Evolutionary conservation across 2,113 vertebrate genomes (phyloP).

Genomic region (Herpailurus yagouaroundi): DNA sequence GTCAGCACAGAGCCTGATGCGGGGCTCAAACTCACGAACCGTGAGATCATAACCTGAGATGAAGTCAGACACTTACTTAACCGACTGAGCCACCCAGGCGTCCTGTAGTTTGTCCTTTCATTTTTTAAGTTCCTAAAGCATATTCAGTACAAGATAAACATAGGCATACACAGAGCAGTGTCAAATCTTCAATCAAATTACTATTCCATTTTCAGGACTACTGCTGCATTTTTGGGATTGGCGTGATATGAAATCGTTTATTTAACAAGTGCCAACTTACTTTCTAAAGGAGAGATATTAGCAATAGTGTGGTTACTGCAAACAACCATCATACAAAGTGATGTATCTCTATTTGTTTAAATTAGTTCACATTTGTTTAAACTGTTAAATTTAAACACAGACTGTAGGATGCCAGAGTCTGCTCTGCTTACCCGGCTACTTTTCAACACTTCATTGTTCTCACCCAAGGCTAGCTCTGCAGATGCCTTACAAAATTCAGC

Average conservation of each 20-base stretch:
- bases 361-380: neutral
- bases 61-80: too few relatives aligned
- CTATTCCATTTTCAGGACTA: neutral
- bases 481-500: constrained; percentile 92
- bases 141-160: neutral
- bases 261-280: neutral
- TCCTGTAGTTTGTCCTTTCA: neutral
- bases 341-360: neutral
- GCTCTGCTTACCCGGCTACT: constrained; percentile 91
- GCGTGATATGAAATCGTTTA: neutral
- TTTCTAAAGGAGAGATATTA: neutral
- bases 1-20: too few relatives aligned
- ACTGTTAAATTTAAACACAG: neutral
- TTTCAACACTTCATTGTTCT: constrained; percentile 91
- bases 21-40: too few relatives aligned
- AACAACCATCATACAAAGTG: neutral
- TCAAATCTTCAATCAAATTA: neutral
- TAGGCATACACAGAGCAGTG: neutral
- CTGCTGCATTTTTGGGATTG: neutral
- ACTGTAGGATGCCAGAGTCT: neutral
- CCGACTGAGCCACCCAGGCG: too few relatives aligned
- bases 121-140: neutral
- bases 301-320: neutral
- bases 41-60: too few relatives aligned
- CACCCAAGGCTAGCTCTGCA: constrained; percentile 91